Base-by-base conservation (phyloP, 2,888 invertebrate genomes). In the Oscheius sp. region DNA sequence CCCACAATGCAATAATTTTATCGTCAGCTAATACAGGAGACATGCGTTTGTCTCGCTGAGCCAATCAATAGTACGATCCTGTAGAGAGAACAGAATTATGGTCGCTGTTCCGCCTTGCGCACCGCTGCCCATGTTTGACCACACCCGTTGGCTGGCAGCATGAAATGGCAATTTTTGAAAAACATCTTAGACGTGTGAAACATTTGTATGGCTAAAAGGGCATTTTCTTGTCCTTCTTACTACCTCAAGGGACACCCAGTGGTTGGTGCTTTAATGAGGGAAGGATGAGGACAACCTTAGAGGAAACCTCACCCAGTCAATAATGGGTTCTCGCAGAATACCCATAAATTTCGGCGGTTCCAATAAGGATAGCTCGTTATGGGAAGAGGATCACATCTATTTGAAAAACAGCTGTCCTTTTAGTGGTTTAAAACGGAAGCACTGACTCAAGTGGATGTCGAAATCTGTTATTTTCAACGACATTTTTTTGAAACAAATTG, bases 311-410 rank as follows among this genome's bases (percentile, higher is more conserved):
- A 68, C 73, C 70, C 58, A 69, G 53, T 66, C 73, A 52, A 73
- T 76, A 76, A 76, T 61, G 61, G 25, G 45, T 73, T 76, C 73
- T 76, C 72, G 76, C 73, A 69, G 70, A 68, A 64, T 45, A 27
- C 63, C 53, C 63, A 29, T 66, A 46, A 25, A 59, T 73, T 59
- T 25, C 16, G 2, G 23, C 41, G n/a, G 52, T 55, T 41, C 53
- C 61, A 73, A 59, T 73, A 46, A 66, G 29, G 56, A 35, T 35
- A 35, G 35, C 35, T 35, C 35, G 35, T 35, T 35, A 35, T 35
- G 35, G 5, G 35, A 35, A 35, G 35, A 35, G 35, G 35, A 35
- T 35, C 35, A 35, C 35, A 35, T 35, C 35, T 35, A 3, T 9
- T 35, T 9, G 35, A 35, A 35, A 35, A 35, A 35, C 35, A 35